A percentile compares a stretch with the other conserved stretches of the same genome.
Evolutionary conservation across 35 echinoderm and acorn worm species (phyloP).

Genomic region (Nesometra sesokonis): DNA sequence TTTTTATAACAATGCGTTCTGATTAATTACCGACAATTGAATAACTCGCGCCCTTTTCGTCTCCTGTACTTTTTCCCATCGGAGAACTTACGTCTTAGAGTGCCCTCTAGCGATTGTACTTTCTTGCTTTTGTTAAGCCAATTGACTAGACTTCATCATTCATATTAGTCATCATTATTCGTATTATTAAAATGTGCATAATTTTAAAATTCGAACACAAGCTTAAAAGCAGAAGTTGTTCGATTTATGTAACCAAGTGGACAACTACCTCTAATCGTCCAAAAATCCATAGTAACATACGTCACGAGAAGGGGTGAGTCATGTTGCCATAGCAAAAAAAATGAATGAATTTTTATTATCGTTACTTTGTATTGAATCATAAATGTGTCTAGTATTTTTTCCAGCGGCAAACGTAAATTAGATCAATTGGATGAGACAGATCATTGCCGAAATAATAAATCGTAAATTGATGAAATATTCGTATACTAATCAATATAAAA

Average conservation of each 20-base stretch:
- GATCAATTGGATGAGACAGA: neutral
- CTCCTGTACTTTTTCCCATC: neutral
- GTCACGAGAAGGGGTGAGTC: too few relatives aligned
- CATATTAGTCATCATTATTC: neutral
- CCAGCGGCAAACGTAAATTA: neutral
- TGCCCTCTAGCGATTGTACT: neutral
- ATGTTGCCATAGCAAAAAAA: too few relatives aligned
- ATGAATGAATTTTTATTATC: too few relatives aligned
- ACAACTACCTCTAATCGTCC: neutral
- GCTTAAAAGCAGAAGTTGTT: neutral
- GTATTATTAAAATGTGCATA: neutral
- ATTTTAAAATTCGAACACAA: too few relatives aligned
- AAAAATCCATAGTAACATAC: too few relatives aligned
- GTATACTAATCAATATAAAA: neutral
- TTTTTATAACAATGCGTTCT: neutral
- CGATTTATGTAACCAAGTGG: neutral
- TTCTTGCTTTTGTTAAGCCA: neutral
- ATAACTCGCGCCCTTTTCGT: neutral
- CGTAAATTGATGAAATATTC: neutral
- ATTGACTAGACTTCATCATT: neutral
- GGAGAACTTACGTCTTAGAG: neutral
- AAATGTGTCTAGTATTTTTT: neutral
- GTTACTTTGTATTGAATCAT: neutral
- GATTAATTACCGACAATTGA: neutral
- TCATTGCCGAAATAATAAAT: neutral